Evolutionary conservation across 2,113 vertebrate species (phyloP).

Genomic region (Oxyura jamaicensis): DNA sequence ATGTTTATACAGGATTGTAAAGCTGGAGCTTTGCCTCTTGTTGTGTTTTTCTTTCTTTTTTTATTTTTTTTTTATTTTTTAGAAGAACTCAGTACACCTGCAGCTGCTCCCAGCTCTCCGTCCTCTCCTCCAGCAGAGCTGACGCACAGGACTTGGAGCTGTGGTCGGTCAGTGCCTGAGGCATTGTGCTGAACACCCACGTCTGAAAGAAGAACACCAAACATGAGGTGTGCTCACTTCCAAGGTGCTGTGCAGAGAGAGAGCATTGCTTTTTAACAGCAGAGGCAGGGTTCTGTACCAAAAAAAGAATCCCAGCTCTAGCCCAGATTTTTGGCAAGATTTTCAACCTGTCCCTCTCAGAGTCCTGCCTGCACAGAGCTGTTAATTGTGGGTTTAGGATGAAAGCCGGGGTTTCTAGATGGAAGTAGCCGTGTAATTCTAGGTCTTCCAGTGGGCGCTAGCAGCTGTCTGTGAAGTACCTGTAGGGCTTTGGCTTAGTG

Average conservation of each 20-base stretch:
- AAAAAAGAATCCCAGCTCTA: not conserved
- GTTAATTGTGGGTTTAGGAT: not conserved
- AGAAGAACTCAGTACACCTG: not conserved
- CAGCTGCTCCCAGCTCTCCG: not conserved
- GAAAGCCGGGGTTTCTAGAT: not conserved
- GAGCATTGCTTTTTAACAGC: not conserved
- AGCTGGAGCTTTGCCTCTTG: not conserved
- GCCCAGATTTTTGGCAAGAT: not conserved
- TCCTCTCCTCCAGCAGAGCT: not conserved
- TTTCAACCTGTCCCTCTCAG: not conserved
- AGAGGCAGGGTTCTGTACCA: not conserved
- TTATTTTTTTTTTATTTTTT: not conserved
- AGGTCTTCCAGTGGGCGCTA: not conserved
- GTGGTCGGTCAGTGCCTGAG: fast-evolving
- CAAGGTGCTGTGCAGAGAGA: not conserved
- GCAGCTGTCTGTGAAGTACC: not conserved
- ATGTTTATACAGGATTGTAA: fast-evolving
- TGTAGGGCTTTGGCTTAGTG: not conserved
- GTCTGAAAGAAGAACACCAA: not conserved
- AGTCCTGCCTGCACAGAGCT: not conserved
- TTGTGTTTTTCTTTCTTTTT: not conserved
- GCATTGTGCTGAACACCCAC: not conserved
- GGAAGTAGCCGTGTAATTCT: not conserved
- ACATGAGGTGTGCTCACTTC: not conserved
- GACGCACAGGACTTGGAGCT: not conserved